Conservation (phyloP, 2,888 invertebrate species). For the Phyto melanocephala region DNA sequence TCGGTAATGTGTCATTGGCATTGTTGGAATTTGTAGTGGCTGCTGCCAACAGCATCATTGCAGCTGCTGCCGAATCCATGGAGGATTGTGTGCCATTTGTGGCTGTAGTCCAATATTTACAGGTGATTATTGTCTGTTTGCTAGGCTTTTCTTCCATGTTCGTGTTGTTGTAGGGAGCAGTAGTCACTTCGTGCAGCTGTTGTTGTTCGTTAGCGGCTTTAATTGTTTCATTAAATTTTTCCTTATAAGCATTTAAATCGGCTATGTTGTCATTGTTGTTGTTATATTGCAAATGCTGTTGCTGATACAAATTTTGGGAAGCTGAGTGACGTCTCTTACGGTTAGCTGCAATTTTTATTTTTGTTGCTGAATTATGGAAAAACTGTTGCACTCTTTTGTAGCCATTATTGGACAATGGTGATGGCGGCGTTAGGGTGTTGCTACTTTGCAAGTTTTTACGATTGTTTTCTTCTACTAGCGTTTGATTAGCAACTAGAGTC, state of each 20-base stretch:
- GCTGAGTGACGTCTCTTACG: conserved; percentile 82
- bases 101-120: conserved; percentile 73
- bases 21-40: conserved; percentile 53
- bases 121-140: conserved; percentile 72
- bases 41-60: conserved; percentile 61
- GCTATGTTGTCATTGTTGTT: conserved; percentile 67
- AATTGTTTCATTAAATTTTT: conserved; percentile 42
- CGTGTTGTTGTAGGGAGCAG: conserved; percentile 16
- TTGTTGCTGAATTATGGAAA: conserved; percentile 60
- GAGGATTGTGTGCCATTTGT: conserved; percentile 60
- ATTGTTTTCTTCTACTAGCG: conserved; percentile 40
- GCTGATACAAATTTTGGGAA: conserved; percentile 73
- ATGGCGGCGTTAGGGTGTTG: background rate
- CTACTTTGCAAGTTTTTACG: conserved; percentile 37
- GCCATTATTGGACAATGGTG: background rate
- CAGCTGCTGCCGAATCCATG: conserved; percentile 66
- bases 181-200: conserved; percentile 19
- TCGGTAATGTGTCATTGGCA: conserved; percentile 41
- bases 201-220: conserved; percentile 34
- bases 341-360: conserved; percentile 73
- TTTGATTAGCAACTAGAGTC: background rate
- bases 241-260: conserved; percentile 67
- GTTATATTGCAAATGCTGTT: conserved; percentile 72
- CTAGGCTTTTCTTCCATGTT: conserved; percentile 35
- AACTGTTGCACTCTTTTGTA: conserved; percentile 67